phyloP scores from a whole-genome alignment of 2,797 vertebrate species.

The Helarctos malayanus region DNA sequence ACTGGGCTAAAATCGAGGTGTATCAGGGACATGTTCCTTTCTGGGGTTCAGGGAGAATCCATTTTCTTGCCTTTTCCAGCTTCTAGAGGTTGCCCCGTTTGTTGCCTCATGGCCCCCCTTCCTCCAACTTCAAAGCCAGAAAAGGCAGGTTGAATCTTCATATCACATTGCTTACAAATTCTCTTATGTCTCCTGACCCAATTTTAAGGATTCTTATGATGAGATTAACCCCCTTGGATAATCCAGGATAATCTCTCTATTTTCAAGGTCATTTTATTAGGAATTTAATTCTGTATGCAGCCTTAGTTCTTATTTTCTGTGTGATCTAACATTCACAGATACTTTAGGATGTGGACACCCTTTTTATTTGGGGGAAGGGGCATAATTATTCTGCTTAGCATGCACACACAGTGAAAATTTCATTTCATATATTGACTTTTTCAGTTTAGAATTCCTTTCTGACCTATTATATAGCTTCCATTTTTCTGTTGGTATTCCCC shows the following conservation, averaged over 20 bases:
- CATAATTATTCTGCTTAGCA: background rate
- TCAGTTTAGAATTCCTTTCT: background rate
- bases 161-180: background rate
- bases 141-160: background rate
- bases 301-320: background rate
- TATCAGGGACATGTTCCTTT: background rate
- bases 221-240: background rate
- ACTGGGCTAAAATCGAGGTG: background rate
- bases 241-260: background rate
- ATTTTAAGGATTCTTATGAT: background rate
- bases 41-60: background rate
- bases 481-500: background rate
- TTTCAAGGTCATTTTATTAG: background rate
- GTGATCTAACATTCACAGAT: background rate
- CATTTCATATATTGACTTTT: background rate
- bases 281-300: background rate
- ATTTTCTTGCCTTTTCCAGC: background rate
- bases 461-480: background rate
- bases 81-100: background rate
- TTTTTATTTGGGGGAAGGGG: background rate
- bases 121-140: background rate
- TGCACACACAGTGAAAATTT: background rate
- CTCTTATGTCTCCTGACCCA: background rate
- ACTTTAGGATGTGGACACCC: background rate
- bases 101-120: background rate